Conservation (phyloP, 2,888 invertebrate species). For the Tetropium fuscum region DNA sequence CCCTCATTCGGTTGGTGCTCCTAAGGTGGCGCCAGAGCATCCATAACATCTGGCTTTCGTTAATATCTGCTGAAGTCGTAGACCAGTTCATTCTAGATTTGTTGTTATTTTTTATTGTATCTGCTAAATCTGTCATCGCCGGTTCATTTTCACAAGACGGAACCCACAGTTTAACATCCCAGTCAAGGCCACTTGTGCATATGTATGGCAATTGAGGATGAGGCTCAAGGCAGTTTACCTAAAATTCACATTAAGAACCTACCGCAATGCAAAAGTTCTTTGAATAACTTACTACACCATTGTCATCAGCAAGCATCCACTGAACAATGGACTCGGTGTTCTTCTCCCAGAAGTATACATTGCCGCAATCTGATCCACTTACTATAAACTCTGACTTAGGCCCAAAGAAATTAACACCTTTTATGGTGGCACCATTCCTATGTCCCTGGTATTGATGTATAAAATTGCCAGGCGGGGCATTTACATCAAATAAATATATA, state of each 20-base stretch:
- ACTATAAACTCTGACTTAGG: conserved; percentile 90
- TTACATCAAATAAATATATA: conserved; percentile 87
- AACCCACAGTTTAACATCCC: conserved; percentile 93
- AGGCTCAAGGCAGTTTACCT: conserved; percentile 93
- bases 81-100: conserved; percentile 35
- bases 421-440: conserved; percentile 65
- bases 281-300: conserved; percentile 80
- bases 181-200: conserved; percentile 92
- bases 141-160: conserved; percentile 76
- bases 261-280: neutral
- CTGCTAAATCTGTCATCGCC: conserved; percentile 69
- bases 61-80: conserved; percentile 48
- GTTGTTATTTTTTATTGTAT: conserved; percentile 56
- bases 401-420: conserved; percentile 95
- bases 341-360: conserved; percentile 92
- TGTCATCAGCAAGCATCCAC: conserved; percentile 84
- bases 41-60: conserved; percentile 61
- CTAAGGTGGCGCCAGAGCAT: conserved; percentile 62
- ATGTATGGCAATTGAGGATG: conserved; percentile 90
- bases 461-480: conserved; percentile 67
- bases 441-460: conserved; percentile 71
- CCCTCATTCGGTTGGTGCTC: conserved; percentile 47
- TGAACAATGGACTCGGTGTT: conserved; percentile 90
- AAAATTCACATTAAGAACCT: no score
- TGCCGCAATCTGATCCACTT: conserved; percentile 94